Evolutionary conservation across 2,797 vertebrate species (phyloP), one percentile per base, ranked within the genome.

Genomic region (Xerus rutilus): DNA sequence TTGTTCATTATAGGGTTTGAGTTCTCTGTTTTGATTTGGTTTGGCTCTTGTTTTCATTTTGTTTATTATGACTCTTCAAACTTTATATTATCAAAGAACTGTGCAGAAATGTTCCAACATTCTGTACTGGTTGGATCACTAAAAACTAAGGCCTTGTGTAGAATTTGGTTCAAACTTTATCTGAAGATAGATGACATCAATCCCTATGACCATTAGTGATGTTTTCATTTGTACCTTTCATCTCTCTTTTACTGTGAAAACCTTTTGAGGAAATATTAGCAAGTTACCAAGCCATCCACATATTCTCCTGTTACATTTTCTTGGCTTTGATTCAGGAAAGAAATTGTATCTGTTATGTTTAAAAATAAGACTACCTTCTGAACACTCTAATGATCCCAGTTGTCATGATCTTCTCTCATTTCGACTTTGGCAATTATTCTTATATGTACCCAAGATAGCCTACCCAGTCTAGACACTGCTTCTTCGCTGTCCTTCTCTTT

Each of bases 391-490:
- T 94, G 78, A 84, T 86, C 88, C 52, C 88, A 39, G 35, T 88
- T 96, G 87, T 89, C 86, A 52, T 59, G 62, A 92, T 92, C 64
- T 78, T 64, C 79, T 92, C 92, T 95, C 85, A 86, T 91, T 97
- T 90, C 59, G n/a, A 96, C 62, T 94, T 91, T 43, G 69, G 82
- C 92, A 96, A 95, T 95, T 96, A 93, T 95, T 91, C 70, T 94
- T 57, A 25, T 81, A 73, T 52, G 32, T 77, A 78, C 32, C 93
- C 45, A 86, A 96, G 93, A 76, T 94, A 92, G 94, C 82, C 81
- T 79, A 59, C 39, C 54, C 81, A 88, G 94, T 96, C 97, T 94
- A 97, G 95, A 97, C 96, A 73, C 62, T n/a, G 65, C 49, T 97
- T 92, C 84, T 93, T 93, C 93, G 78, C 78, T 92, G 84, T 95